Evolutionary conservation across 2,113 vertebrate species (phyloP).

Genomic region (Muntiacus reevesi): DNA sequence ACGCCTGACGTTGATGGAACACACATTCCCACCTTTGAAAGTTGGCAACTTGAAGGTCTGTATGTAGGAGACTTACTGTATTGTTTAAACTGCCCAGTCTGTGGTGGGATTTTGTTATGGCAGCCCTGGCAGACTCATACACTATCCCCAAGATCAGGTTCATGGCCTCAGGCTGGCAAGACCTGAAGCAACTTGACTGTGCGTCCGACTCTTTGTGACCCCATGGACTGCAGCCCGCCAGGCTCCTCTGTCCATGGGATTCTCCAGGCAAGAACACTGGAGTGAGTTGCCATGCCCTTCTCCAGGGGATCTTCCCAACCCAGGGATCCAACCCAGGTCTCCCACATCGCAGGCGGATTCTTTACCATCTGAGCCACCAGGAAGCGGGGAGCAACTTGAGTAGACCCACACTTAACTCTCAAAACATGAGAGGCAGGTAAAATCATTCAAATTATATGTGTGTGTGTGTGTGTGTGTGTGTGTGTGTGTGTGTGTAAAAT

Average conservation of each 20-base stretch:
- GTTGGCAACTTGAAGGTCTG: not conserved
- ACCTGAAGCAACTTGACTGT: not conserved
- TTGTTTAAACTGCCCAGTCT: not conserved
- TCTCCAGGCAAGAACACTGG: not conserved
- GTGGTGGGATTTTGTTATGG: not conserved
- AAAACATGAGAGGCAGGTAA: not conserved
- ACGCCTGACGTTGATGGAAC: fast-evolving
- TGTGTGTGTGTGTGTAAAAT: too few relatives aligned
- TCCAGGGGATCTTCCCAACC: not conserved
- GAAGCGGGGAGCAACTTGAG: not conserved
- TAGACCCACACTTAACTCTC: not conserved
- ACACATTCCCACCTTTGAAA: not conserved
- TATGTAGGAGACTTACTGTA: not conserved
- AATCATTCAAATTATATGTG: not conserved
- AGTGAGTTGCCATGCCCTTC: not conserved
- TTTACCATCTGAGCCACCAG: not conserved
- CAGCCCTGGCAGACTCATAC: not conserved
- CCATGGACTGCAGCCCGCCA: not conserved
- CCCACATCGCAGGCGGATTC: fast-evolving
- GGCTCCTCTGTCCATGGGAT: not conserved
- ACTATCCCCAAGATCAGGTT: not conserved
- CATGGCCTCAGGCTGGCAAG: not conserved
- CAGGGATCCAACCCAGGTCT: not conserved
- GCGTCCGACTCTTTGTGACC: fast-evolving
- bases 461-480: too few relatives aligned